Base-by-base conservation (phyloP, 2,797 vertebrate species). In the Tangara arthus region DNA sequence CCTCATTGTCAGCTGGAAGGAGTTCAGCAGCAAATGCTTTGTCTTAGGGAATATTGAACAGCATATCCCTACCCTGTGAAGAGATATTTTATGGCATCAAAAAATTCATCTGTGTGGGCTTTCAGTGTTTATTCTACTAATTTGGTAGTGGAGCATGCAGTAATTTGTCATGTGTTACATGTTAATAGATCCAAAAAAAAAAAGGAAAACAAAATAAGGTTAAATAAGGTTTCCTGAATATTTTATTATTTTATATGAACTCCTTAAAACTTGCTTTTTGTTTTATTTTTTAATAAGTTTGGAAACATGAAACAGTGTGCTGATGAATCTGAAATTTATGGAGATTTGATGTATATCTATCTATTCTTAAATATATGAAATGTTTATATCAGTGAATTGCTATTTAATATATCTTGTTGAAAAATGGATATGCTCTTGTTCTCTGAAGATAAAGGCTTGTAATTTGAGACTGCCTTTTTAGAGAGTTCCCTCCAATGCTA, bases 121-220 rank as follows among this genome's bases (percentile, higher is more conserved):
- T 75, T 5, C 0, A 4, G 21, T 65, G 30, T 64, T 91, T 82
- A n/a, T 76, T 63, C 28, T 12, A 5, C 39, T 84, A 11, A 49
- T 61, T 65, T 72, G 27, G 12, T 70, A 34, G 28, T 70, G 26
- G 47, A 56, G 64, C 7, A 1, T 60, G 24, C 19, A 66, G 16
- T 66, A 18, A 24, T 79, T 76, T 53, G 34, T 59, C 34, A 16
- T 61, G 28, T 46, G 37, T 71, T 79, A 32, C 7, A 4, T 55
- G 15, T 32, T 64, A 53, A 87, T 89, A 77, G 3, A 3, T 3
- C 5, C 41, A 18, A 35, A 53, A 44, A 39, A 64, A 63, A 71
- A 42, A 24, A 32, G 1, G 6, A 39, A 7, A 12, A 4, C 2
- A 11, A 24, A 47, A 3, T 8, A 50, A 24, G 9, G 2, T 46